Base-by-base conservation (phyloP, 1,140 invertebrate genomes). In the Piezodorus guildinii region DNA sequence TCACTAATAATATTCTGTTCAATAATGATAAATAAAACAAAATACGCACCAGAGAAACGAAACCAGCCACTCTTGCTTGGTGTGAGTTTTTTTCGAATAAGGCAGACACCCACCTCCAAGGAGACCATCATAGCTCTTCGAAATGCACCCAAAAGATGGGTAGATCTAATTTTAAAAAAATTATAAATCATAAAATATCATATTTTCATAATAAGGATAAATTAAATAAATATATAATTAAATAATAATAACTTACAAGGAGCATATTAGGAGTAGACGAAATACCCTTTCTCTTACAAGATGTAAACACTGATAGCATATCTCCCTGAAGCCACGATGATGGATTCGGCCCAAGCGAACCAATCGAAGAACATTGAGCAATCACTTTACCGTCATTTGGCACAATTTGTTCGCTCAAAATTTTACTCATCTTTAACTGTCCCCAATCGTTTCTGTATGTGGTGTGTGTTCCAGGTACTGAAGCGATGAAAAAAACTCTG, bases 331-430 rank as follows among this genome's bases (percentile, higher is more conserved):
- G 70, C 89, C 89, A 93, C 15, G 79, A 74, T n/a, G 82, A 79
- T 34, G 82, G 78, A 65, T 75, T 81, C 5, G 82, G 73, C 10
- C 92, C 92, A 44, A 94, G 80, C 39, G 84, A 87, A 8, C 95
- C 94, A 64, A 97, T 89, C 68, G 91, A 95, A 15, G 91, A 95
- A 68, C 90, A 89, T 75, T 96, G 94, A 16, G 85, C 85, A 30
- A 95, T 73, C 8, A 90, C 73, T 19, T 80, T 78, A 85, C 58
- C 63, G 27, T 16, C 15, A 62, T 66, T 64, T 30, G 59, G 21
- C 12, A 43, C 17, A 15, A 60, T 46, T 45, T 66, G 56, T 19
- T 64, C 62, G 4, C 44, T 60, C 4, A 66, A 44, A n/a, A 58
- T 23, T 1, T 79, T 77, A 9, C 90, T 71, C 61, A 93, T 73